phyloP scores from a whole-genome alignment of 2,797 vertebrate species.

The Xenops minutus region DNA sequence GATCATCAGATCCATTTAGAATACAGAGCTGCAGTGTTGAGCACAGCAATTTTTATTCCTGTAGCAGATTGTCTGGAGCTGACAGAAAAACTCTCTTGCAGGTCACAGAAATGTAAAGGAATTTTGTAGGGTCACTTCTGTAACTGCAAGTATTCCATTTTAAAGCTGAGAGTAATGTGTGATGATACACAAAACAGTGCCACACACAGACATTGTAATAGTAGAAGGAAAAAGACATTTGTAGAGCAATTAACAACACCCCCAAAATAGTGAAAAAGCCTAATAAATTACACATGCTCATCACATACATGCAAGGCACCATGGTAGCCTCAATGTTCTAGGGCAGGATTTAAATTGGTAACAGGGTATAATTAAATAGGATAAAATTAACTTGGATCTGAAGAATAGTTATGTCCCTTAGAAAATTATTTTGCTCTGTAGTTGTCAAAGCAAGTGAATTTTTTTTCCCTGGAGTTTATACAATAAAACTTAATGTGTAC shows the following conservation, averaged over 20 bases:
- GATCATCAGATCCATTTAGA: background rate
- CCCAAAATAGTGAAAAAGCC: background rate
- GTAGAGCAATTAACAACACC: background rate
- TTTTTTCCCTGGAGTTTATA: background rate
- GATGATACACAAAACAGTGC: background rate
- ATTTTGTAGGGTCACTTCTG: background rate
- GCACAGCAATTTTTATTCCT: background rate
- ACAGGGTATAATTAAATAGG: background rate
- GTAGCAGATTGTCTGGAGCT: background rate
- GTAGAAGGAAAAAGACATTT: background rate
- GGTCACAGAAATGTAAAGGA: background rate
- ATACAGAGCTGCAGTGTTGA: background rate
- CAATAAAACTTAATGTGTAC: background rate
- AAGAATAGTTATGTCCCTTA: background rate
- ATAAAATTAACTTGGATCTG: conserved; percentile 19
- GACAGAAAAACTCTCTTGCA: background rate
- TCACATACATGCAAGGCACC: background rate
- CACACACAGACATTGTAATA: background rate
- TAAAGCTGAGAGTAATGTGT: background rate
- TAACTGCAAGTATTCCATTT: background rate
- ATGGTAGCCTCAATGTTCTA: background rate
- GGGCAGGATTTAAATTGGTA: conserved; percentile 24
- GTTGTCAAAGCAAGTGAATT: background rate
- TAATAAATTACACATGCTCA: background rate
- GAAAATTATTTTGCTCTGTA: conserved; percentile 24